Evolutionary conservation across 2,797 vertebrate genomes (phyloP), one percentile per base, ranked within the genome.

Genomic region (Clarias pachynema): DNA sequence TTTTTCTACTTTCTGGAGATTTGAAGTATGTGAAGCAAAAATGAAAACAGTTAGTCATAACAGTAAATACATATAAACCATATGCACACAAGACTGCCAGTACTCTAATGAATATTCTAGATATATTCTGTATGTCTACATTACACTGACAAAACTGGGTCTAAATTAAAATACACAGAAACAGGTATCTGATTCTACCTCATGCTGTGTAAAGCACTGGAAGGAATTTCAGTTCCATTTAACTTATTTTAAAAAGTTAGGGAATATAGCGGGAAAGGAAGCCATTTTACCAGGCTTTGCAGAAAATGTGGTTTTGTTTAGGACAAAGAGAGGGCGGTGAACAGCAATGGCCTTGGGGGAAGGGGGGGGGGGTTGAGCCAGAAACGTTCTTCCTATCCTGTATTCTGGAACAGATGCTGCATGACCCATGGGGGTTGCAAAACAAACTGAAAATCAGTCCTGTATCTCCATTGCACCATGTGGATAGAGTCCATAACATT

Each of bases 291-390:
- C 15, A 31, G 85, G 86, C 90, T 91, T 82, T 86, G 89, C 83
- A 85, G 29, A 60, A 92, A 94, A 96, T 95, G 90, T 95, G 95
- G 92, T 94, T 95, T 88, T 93, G 88, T 92, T 95, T 95, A 94
- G 88, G 57, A 82, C 73, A 84, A 72, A 40, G 69, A 77, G 80
- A 74, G 53, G 79, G 79, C 84, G 89, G 77, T 62, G 85, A 88
- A 81, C 83, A 74, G 72, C 60, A 63, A 40, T 83, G 84, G 88
- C 86, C 88, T 89, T 74, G 73, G 88, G 81, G 79, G 68, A 83
- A 7, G 37, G 37, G 34, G 37, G 37, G 37, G 49, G 34, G 24
- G 72, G 59, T 72, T 87, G 44, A 86, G 87, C 37, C 49, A 83
- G 85, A 84, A 85, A 89, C 83, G 91, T 91, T 91, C 87, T 91